Percentiles rank a stretch among this genome's conserved stretches.
phyloP scores from a whole-genome alignment of 2,888 invertebrate species.

The Rhagonycha lutea region DNA sequence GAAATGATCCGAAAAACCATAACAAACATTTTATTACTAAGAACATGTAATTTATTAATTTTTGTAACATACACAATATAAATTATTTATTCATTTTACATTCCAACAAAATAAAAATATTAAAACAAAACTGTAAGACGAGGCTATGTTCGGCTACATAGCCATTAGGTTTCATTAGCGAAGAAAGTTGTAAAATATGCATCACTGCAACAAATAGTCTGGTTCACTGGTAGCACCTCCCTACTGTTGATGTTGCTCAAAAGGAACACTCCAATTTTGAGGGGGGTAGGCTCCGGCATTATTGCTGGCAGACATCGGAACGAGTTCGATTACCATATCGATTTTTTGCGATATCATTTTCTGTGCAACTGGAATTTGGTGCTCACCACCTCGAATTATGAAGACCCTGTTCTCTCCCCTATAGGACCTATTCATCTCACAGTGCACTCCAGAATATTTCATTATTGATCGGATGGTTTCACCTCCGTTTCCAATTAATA shows the following conservation, averaged over 20 bases:
- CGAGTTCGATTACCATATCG: conserved; percentile 62
- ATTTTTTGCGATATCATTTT: conserved; percentile 96
- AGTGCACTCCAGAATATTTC: conserved; percentile 94
- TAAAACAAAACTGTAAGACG: too few species aligned
- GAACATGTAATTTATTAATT: too few species aligned
- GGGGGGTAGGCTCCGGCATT: conserved; percentile 54
- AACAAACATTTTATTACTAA: too few species aligned
- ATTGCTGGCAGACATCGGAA: conserved; percentile 43
- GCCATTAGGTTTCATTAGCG: too few species aligned
- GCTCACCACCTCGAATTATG: conserved; percentile 87
- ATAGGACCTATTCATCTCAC: conserved; percentile 90
- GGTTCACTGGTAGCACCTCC: conserved; percentile 64
- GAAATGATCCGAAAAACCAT: too few species aligned
- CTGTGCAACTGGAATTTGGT: conserved; percentile 94
- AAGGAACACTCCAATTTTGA: conserved; percentile 51
- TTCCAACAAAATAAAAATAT: too few species aligned
- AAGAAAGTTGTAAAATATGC: conserved; percentile 96
- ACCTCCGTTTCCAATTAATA: conserved; percentile 95
- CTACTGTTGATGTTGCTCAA: conserved; percentile 52
- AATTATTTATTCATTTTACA: too few species aligned
- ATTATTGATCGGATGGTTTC: conserved; percentile 98
- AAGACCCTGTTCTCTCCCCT: conserved; percentile 88
- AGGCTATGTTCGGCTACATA: too few species aligned
- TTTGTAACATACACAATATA: too few species aligned
- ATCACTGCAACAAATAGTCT: conserved; percentile 95